Percentiles rank a stretch among this genome's conserved stretches.
These are phyloP conservation scores for Aphelenchoides avenae DNA, from an alignment of 1,140 invertebrate genomes.

Conservation along the genomic window DNA sequence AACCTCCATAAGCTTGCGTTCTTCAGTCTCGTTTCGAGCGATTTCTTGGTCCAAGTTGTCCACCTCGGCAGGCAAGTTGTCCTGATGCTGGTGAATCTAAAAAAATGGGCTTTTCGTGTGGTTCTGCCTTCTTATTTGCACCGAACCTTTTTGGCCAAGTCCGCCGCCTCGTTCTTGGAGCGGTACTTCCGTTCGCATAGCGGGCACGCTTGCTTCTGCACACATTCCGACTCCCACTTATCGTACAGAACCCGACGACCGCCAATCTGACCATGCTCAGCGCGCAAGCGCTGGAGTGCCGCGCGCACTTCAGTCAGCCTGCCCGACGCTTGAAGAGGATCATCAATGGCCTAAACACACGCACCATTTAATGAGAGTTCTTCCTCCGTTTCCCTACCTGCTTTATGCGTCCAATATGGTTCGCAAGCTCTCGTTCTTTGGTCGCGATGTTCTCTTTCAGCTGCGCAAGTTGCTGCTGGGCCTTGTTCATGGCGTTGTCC, in stretches of 20 bases:
- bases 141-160: conserved; percentile 3
- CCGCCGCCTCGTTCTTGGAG: background rate
- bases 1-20: conserved; percentile 2
- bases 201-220: conserved; percentile 17
- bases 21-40: conserved; percentile 4
- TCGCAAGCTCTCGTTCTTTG: too few species aligned
- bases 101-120: background rate
- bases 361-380: too few species aligned
- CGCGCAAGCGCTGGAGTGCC: conserved; percentile 12
- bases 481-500: conserved; percentile 6
- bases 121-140: background rate
- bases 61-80: conserved; percentile 12
- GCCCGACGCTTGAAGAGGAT: too few species aligned
- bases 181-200: conserved; percentile 24
- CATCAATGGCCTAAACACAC: too few species aligned
- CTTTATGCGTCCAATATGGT: too few species aligned
- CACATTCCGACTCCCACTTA: conserved; percentile 23
- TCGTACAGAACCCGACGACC: conserved; percentile 21
- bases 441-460: conserved; percentile 7
- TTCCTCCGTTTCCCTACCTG: too few species aligned
- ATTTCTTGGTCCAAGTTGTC: conserved; percentile 4
- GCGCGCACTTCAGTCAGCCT: conserved; percentile 14
- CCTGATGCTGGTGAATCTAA: conserved; percentile 8
- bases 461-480: conserved; percentile 11
- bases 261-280: conserved; percentile 21